Evolutionary conservation across 2,888 invertebrate genomes (phyloP).

Genomic region (Apomyelois bistriatella): DNA sequence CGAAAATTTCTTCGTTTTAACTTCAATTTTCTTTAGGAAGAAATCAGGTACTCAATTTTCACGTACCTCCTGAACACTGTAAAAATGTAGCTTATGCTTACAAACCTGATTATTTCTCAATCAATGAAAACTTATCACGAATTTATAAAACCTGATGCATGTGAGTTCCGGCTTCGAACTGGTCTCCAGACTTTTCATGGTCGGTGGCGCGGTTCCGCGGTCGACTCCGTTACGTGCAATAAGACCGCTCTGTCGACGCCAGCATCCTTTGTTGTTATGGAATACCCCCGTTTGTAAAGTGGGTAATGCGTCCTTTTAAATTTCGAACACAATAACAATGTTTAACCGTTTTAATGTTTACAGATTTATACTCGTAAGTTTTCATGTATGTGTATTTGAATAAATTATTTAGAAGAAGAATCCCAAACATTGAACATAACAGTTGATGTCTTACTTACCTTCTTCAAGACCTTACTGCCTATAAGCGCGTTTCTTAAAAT

Average conservation of each 20-base stretch:
- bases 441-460: too few relatives aligned
- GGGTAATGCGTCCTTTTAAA: not conserved
- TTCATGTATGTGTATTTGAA: too few relatives aligned
- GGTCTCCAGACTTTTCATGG: conserved; percentile 36
- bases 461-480: too few relatives aligned
- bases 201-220: conserved; percentile 44
- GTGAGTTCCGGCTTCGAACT: not conserved
- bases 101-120: too few relatives aligned
- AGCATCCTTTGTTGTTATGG: not conserved
- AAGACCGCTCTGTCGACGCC: conserved; percentile 18
- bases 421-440: too few relatives aligned
- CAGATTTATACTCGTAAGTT: not conserved
- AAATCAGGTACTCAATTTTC: too few relatives aligned
- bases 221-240: conserved; percentile 43
- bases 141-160: not conserved
- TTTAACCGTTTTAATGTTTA: not conserved
- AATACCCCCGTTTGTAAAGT: not conserved
- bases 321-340: not conserved
- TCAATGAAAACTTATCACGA: not conserved
- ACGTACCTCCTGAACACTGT: too few relatives aligned
- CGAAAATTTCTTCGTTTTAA: too few relatives aligned
- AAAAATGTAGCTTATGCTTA: too few relatives aligned
- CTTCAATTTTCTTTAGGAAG: too few relatives aligned
- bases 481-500: too few relatives aligned
- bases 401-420: too few relatives aligned